phyloP scores from a whole-genome alignment of 2,113 vertebrate species.

The Cranoglanis bouderius region DNA sequence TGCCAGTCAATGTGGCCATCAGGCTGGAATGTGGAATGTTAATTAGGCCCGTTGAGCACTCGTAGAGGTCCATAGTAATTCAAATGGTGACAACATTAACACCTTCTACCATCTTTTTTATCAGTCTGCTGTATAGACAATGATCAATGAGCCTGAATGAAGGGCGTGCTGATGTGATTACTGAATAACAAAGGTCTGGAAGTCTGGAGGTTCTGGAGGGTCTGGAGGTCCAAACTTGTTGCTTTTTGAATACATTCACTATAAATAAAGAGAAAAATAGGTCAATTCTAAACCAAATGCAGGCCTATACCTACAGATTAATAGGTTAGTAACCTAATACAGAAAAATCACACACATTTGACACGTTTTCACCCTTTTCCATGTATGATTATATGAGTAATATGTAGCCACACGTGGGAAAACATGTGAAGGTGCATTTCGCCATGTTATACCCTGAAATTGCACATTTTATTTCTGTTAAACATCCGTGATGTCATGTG shows the following conservation, averaged over 20 bases:
- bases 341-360: neutral
- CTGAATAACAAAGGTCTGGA: too few species aligned
- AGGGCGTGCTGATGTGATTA: constrained; percentile 62
- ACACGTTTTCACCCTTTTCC: neutral
- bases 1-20: constrained; percentile 23
- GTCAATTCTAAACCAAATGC: neutral
- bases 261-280: neutral
- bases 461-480: too few species aligned
- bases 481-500: neutral
- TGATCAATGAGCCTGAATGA: constrained; percentile 47
- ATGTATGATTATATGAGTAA: neutral
- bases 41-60: neutral
- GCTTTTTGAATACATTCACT: neutral
- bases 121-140: neutral
- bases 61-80: neutral
- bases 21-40: constrained; percentile 9
- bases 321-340: too few species aligned
- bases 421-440: neutral
- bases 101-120: neutral
- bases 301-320: neutral
- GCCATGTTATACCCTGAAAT: too few species aligned
- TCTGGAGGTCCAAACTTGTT: neutral
- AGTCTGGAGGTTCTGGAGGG: too few species aligned
- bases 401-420: neutral
- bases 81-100: constrained; percentile 3